A percentile compares a stretch with the other conserved stretches of the same genome.
Conservation (phyloP, 2,888 invertebrate genomes). For the Drosophila yooni region DNA sequence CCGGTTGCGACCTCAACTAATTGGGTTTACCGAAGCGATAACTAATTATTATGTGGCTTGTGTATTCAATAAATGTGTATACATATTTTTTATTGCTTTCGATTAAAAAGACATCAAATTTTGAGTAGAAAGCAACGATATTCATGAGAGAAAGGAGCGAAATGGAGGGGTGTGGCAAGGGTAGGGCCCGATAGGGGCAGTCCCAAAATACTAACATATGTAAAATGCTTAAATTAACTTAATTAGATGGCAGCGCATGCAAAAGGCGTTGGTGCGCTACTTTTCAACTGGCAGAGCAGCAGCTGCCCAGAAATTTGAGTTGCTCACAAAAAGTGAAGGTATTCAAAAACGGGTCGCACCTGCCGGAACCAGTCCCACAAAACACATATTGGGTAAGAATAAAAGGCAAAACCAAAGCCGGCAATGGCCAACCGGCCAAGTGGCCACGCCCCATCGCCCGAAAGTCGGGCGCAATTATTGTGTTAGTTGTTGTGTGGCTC, state of each 20-base stretch:
- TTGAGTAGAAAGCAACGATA: slow-evolving; percentile 16
- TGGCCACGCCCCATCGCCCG: slow-evolving; percentile 55
- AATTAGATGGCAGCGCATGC: slow-evolving; percentile 67
- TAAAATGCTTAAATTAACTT: slow-evolving; percentile 77
- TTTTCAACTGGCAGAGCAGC: slow-evolving; percentile 46
- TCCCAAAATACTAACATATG: slow-evolving; percentile 59
- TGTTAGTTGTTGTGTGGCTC: slow-evolving; percentile 73
- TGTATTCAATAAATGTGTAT: slow-evolving; percentile 39
- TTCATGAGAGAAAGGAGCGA: slow-evolving; percentile 2
- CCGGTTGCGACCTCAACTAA: slow-evolving; percentile 46
- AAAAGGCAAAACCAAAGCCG: slow-evolving; percentile 62
- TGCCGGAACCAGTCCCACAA: slow-evolving; percentile 70
- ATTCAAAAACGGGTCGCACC: slow-evolving; percentile 52
- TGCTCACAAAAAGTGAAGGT: slow-evolving; percentile 52
- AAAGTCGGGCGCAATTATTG: slow-evolving; percentile 67
- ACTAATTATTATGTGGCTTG: slow-evolving; percentile 65
- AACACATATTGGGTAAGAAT: slow-evolving; percentile 14
- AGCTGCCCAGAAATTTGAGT: slow-evolving; percentile 57
- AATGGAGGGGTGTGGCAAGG: slow-evolving; percentile 8
- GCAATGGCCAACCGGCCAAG: slow-evolving; percentile 46
- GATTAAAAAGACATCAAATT: slow-evolving; percentile 74
- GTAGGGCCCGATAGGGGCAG: slow-evolving; percentile 3
- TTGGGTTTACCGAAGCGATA: slow-evolving; percentile 67
- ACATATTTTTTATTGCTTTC: slow-evolving; percentile 69
- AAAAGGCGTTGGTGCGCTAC: slow-evolving; percentile 75